Evolutionary conservation across 2,888 invertebrate genomes (phyloP), one percentile per base, ranked within the genome.

Genomic region (Nomada goodeniana): DNA sequence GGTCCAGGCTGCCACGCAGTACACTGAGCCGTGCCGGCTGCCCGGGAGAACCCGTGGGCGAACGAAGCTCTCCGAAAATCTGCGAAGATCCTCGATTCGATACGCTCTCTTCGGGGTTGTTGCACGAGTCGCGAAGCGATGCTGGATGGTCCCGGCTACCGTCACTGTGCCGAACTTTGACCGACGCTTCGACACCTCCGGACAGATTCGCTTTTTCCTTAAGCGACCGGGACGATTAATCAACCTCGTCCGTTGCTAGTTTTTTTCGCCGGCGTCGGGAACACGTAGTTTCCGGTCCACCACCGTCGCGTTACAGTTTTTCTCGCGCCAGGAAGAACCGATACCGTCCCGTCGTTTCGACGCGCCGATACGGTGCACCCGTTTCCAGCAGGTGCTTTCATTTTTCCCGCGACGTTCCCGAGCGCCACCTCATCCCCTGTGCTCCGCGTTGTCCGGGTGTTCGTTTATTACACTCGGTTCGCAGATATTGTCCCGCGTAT

Each of bases 41-140:
- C 88, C 88, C 88, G 88, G 88, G 88, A 88, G 88, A 88, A 88
- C 80, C 87, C 88, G 88, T 88, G 85, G 85, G 83, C 86, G 90
- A 86, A 91, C 91, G 91, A 90, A 90, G 88, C 87, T 87, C 88
- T 82, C 90, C 92, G 91, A 92, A 92, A 92, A 90, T 90, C 90
- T 89, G 91, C 92, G 91, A 92, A 92, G 92, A 92, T 92, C 92
- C 91, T 90, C 91, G 91, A 92, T 89, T 90, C 90, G 89, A 91
- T 92, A 91, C 90, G 89, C 82, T 86, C 88, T 77, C 83, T 78
- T 87, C 85, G 90, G 86, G 90, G 90, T 90, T 90, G 90, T 89
- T 87, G 89, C 90, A 88, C 87, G 72, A 86, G 86, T 85, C 88
- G 69, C 73, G 55, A 68, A 84, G 82, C 85, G 84, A 85, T 80